Evolutionary conservation across 2,888 invertebrate species (phyloP).

Genomic region (Pollenia griseotomentosa): DNA sequence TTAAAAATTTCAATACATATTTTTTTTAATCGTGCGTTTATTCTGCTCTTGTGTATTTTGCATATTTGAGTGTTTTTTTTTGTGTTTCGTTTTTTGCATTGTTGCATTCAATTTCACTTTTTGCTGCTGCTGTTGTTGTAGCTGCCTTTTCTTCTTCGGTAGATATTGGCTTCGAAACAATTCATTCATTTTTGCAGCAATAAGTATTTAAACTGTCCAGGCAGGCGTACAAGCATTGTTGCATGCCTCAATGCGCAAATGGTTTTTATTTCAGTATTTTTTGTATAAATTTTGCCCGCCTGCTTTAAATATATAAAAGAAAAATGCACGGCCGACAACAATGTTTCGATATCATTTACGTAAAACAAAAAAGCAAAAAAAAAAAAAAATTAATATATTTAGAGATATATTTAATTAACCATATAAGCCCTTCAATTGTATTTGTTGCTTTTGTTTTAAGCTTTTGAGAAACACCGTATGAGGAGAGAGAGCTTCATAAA

Average conservation of each 20-base stretch:
- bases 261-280: slow-evolving; percentile 29
- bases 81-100: slow-evolving; percentile 14
- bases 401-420: slow-evolving; percentile 60
- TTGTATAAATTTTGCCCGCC: neutral
- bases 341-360: slow-evolving; percentile 46
- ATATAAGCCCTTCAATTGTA: slow-evolving; percentile 16
- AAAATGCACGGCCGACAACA: slow-evolving; percentile 34
- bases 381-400: slow-evolving; percentile 19
- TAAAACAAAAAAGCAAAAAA: slow-evolving; percentile 8
- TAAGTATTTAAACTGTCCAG: slow-evolving; percentile 63
- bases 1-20: slow-evolving; percentile 27
- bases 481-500: neutral
- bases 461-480: neutral
- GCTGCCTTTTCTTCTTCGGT: slow-evolving; percentile 15
- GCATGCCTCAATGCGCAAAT: slow-evolving; percentile 68
- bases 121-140: neutral
- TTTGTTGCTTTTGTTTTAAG: neutral
- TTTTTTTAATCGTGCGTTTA: neutral
- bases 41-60: slow-evolving; percentile 45
- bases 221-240: slow-evolving; percentile 70
- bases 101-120: slow-evolving; percentile 66
- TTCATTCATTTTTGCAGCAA: slow-evolving; percentile 55
- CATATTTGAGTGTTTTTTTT: slow-evolving; percentile 35
- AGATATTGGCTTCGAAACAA: slow-evolving; percentile 44
- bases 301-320: slow-evolving; percentile 34